phyloP scores from a whole-genome alignment of 2,888 invertebrate species.

The Melolontha melolontha region DNA sequence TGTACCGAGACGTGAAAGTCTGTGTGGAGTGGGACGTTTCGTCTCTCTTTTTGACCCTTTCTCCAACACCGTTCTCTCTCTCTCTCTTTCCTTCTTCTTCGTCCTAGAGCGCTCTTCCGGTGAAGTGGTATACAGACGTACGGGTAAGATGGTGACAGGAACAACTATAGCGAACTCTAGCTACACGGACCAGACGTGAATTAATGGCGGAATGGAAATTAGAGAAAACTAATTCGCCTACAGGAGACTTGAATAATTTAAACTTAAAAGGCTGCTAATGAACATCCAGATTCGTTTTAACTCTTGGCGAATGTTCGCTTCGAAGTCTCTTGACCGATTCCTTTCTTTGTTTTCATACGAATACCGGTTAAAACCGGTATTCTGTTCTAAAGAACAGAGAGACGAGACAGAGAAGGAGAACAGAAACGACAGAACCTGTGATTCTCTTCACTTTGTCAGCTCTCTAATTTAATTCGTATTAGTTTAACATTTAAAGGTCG shows the following conservation, averaged over 20 bases:
- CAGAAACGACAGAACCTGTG: background rate
- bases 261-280: conserved; percentile 50
- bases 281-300: conserved; percentile 46
- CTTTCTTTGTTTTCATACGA: conserved; percentile 21
- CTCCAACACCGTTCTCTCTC: background rate
- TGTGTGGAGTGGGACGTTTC: conserved; percentile 24
- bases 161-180: conserved; percentile 43
- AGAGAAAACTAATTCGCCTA: conserved; percentile 55
- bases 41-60: conserved; percentile 49
- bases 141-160: conserved; percentile 59
- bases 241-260: conserved; percentile 49
- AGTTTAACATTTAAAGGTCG: conserved; percentile 13
- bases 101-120: conserved; percentile 6
- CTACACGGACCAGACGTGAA: conserved; percentile 60
- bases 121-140: conserved; percentile 12
- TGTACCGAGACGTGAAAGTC: conserved; percentile 67
- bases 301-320: conserved; percentile 36
- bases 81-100: conserved; percentile 11
- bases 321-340: conserved; percentile 27
- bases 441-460: conserved; percentile 8
- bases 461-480: conserved; percentile 23
- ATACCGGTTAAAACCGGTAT: conserved; percentile 17
- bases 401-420: conserved; percentile 1
- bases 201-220: conserved; percentile 59
- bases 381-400: background rate